Evolutionary conservation across 2,113 vertebrate species (phyloP), one percentile per base, ranked within the genome.

Genomic region (Anas platyrhynchos): DNA sequence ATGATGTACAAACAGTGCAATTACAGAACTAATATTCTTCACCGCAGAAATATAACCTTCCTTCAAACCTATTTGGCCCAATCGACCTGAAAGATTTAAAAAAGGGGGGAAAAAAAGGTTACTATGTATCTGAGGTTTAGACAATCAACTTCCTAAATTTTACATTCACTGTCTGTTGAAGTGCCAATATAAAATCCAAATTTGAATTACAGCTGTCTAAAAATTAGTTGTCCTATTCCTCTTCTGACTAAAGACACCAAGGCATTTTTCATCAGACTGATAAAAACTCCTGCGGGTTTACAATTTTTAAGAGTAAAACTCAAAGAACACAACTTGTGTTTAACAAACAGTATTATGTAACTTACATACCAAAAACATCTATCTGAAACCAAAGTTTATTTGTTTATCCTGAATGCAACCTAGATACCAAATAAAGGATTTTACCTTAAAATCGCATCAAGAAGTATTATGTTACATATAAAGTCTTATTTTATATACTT

Each of bases 61-160:
- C 93, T 98, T 99, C 81, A 99, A 96, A 78, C 99, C 99, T 94
- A 99, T 96, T 38, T 99, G 99, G 82, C 99, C 97, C n/a, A 99
- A 93, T 43, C 97, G 97, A 88, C 99, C 99, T 99, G 58, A 69
- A 94, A 86, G 36, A 74, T 16, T 44, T 75, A 80, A 95, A 82
- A 36, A 77, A 82, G 31, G 68, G 41, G 22, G 73, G 78, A 95
- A 82, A n/a, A 82, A 36, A 77, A 52, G 15, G 27, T 72, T 84
- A 86, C 22, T 63, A 26, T 1, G 0, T 16, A 46, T 34, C 27
- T 90, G 36, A 80, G 9, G 52, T 56, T 59, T 26, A 76, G 36
- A 63, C 18, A 83, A 26, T 26, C 55, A 54, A 1, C 16, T 77
- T 88, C 32, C 29, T 48, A 6, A 43, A 27, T 86, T 88, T 68